Conservation (phyloP, 2,113 vertebrate genomes). For the Brachionichthys hirsutus region DNA sequence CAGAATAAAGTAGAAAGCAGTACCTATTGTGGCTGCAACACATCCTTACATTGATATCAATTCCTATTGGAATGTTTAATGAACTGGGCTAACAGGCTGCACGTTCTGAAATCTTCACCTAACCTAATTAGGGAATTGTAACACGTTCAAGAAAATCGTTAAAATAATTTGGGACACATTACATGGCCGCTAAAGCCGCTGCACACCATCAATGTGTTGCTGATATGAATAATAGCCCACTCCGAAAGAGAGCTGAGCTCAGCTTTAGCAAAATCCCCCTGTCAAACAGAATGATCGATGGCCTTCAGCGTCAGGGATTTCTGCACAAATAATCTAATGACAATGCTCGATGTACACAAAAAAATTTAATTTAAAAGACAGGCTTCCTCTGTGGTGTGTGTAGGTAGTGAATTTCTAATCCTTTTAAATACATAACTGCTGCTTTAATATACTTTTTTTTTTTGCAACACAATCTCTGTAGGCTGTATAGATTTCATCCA, state of each 20-base stretch:
- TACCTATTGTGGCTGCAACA: not conserved
- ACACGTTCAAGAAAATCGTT: conserved; percentile 4
- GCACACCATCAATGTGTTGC: conserved; percentile 38
- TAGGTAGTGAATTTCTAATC: conserved; percentile 54
- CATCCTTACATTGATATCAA: no score
- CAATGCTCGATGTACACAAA: conserved; percentile 49
- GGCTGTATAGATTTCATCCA: conserved; percentile 19
- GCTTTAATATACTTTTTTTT: conserved; percentile 15
- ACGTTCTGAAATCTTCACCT: not conserved
- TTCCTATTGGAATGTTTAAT: no score
- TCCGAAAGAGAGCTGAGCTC: conserved; percentile 60
- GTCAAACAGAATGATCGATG: conserved; percentile 63
- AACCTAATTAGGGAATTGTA: conserved; percentile 4
- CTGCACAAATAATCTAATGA: conserved; percentile 66
- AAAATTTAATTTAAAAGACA: conserved; percentile 50
- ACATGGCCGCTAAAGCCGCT: conserved; percentile 12
- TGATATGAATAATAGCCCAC: conserved; percentile 53
- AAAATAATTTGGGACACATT: conserved; percentile 25
- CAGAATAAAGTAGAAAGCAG: not conserved
- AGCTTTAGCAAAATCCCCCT: conserved; percentile 53
- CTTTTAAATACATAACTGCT: conserved; percentile 32
- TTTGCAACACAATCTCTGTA: conserved; percentile 34
- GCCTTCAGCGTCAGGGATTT: conserved; percentile 51
- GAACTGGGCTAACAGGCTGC: no score
- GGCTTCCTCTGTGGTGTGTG: not conserved